Evolutionary conservation across 1,140 invertebrate species (phyloP).

Genomic region (Ceratina calcarata): DNA sequence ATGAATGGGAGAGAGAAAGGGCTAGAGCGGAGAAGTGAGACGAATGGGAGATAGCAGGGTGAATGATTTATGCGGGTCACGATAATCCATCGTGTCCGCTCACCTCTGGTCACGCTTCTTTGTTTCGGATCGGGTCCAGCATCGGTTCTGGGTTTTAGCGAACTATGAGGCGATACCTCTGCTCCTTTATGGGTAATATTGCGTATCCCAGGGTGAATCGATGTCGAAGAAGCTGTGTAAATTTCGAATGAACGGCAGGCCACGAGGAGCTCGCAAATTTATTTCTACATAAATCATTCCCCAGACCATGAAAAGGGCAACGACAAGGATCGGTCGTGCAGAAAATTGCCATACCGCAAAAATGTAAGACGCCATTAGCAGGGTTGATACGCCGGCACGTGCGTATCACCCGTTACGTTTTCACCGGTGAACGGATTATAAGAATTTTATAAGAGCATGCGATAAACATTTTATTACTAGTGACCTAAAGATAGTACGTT

Average conservation of each 20-base stretch:
- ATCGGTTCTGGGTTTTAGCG: conserved; percentile 52
- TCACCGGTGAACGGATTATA: no score
- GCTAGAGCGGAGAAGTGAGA: not conserved
- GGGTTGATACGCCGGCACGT: not conserved
- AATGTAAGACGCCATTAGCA: not conserved
- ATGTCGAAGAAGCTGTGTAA: conserved; percentile 16
- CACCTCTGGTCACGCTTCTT: conserved; percentile 19
- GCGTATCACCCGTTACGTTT: no score
- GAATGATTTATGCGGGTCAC: conserved; percentile 50
- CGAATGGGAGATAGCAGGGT: conserved; percentile 28
- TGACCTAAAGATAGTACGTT: no score
- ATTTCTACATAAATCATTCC: conserved; percentile 16
- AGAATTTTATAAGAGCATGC: no score
- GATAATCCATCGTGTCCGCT: conserved; percentile 48
- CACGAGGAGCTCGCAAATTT: conserved; percentile 16
- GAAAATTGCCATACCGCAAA: not conserved
- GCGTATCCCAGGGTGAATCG: conserved; percentile 21
- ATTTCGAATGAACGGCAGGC: conserved; percentile 1
- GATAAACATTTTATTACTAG: no score
- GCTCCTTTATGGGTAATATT: conserved; percentile 43
- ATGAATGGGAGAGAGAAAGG: not conserved
- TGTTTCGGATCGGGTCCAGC: not conserved
- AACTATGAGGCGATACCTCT: conserved; percentile 36
- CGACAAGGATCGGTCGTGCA: not conserved
- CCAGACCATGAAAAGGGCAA: not conserved